A percentile compares a stretch with the other conserved stretches of the same genome.
Evolutionary conservation across 2,888 invertebrate genomes (phyloP).

Genomic region (Bellardia pandia): DNA sequence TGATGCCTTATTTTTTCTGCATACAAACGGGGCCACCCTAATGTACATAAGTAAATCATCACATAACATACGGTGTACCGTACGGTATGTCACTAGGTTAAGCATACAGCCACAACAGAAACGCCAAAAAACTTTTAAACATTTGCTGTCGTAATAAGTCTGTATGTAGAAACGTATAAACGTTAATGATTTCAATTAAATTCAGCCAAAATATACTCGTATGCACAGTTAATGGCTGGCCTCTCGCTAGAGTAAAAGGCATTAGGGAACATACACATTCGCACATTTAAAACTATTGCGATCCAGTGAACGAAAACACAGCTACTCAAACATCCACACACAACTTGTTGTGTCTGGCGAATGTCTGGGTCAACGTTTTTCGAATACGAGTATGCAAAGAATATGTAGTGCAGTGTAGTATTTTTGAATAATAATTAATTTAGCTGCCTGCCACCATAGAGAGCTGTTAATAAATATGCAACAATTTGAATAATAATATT

Average conservation of each 20-base stretch:
- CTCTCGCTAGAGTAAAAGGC: constrained; percentile 14
- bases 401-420: constrained; percentile 42
- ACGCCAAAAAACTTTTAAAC: constrained; percentile 39
- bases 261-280: constrained; percentile 31
- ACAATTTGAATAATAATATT: constrained; percentile 69
- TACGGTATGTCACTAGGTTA: constrained; percentile 66
- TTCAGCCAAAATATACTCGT: constrained; percentile 59
- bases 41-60: neutral
- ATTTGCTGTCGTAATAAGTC: constrained; percentile 40
- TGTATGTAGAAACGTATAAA: constrained; percentile 3
- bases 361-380: constrained; percentile 70
- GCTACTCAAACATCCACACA: constrained; percentile 3
- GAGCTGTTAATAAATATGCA: constrained; percentile 69
- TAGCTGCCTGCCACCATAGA: constrained; percentile 59
- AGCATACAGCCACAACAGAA: constrained; percentile 2
- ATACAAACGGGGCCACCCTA: too few relatives aligned
- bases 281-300: constrained; percentile 28
- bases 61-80: neutral
- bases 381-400: constrained; percentile 57
- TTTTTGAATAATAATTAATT: constrained; percentile 65
- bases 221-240: constrained; percentile 62
- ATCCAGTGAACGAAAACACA: neutral
- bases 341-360: constrained; percentile 67
- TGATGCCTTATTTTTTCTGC: too few relatives aligned
- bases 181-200: constrained; percentile 70